Evolutionary conservation across 2,888 invertebrate species (phyloP).

Genomic region (Rhagium mordax): DNA sequence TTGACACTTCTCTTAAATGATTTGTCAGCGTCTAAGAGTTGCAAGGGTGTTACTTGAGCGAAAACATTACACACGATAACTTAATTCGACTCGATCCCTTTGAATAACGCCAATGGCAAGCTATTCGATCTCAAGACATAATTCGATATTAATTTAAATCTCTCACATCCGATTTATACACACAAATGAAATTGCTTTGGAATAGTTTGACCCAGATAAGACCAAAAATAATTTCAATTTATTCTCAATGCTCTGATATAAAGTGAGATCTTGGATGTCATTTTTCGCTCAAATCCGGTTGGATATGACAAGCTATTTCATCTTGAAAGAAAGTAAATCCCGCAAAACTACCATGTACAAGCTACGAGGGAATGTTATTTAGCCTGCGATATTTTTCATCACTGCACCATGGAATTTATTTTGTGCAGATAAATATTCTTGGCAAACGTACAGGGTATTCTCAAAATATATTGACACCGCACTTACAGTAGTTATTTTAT

Average conservation of each 20-base stretch:
- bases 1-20: too few species aligned
- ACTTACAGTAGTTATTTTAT: too few species aligned
- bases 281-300: slow-evolving; percentile 51
- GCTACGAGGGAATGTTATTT: slow-evolving; percentile 15
- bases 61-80: too few species aligned
- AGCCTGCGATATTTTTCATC: background rate
- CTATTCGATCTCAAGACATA: background rate
- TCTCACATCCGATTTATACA: background rate
- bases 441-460: background rate
- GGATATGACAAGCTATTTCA: slow-evolving; percentile 55
- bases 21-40: too few species aligned
- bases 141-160: background rate
- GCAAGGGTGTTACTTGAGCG: too few species aligned
- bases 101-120: background rate
- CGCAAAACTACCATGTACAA: slow-evolving; percentile 36
- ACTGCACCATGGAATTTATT: background rate
- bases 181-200: slow-evolving; percentile 15
- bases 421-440: background rate
- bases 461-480: background rate
- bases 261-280: slow-evolving; percentile 46
- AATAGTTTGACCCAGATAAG: slow-evolving; percentile 11
- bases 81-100: too few species aligned
- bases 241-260: slow-evolving; percentile 44
- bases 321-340: slow-evolving; percentile 48
- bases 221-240: slow-evolving; percentile 45